phyloP scores from a whole-genome alignment of 2,797 vertebrate species.

The Hydrolagus colliei region DNA sequence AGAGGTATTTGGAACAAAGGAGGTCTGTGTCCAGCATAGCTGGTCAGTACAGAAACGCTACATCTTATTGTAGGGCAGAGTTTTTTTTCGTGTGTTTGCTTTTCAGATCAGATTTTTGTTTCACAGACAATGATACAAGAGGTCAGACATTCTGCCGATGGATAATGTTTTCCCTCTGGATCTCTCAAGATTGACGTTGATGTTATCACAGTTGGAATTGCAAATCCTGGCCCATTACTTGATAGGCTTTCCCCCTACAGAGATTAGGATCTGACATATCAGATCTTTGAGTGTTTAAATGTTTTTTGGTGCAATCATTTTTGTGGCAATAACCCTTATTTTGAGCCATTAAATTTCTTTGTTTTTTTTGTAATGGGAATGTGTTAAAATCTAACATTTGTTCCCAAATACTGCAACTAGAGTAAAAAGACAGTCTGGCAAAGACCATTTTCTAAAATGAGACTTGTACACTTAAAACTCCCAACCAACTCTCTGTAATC shows the following conservation, averaged over 20 bases:
- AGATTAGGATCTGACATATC: no score
- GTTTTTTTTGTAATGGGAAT: not conserved
- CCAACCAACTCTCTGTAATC: not conserved
- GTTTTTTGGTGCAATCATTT: not conserved
- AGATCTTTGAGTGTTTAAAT: not conserved
- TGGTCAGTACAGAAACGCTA: not conserved
- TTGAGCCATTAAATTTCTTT: not conserved
- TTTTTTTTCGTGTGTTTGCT: not conserved
- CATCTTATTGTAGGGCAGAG: not conserved
- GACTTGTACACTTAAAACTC: not conserved
- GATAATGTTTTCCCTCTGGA: not conserved
- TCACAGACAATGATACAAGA: not conserved
- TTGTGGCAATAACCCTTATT: not conserved
- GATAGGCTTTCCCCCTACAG: no score
- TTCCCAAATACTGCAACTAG: not conserved
- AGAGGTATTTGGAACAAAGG: not conserved
- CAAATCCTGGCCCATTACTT: not conserved
- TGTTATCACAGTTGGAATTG: not conserved
- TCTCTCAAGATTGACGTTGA: not conserved
- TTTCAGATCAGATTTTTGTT: not conserved
- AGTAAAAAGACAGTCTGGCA: not conserved
- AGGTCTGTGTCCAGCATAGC: not conserved
- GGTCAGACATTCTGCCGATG: not conserved
- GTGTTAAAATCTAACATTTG: not conserved
- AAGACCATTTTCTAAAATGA: not conserved